phyloP scores from a whole-genome alignment of 2,888 invertebrate species.

The Caenorhabditis sp. region DNA sequence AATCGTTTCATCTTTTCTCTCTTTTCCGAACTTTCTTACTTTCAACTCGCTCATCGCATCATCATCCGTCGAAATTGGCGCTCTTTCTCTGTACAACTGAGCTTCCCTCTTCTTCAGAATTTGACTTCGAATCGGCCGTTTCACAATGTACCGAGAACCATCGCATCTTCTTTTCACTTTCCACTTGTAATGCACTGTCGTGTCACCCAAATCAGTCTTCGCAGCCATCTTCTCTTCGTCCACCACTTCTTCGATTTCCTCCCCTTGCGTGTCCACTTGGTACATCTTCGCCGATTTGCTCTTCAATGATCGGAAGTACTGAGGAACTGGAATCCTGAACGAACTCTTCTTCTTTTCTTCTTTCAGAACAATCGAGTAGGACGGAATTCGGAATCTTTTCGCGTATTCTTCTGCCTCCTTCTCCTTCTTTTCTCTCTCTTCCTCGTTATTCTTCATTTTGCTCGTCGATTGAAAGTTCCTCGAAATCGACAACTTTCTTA shows the following conservation, averaged over 20 bases:
- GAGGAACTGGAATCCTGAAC: conserved; percentile 51
- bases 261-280: conserved; percentile 31
- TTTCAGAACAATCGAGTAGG: conserved; percentile 55
- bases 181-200: conserved; percentile 63
- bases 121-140: conserved; percentile 83
- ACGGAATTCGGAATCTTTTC: conserved; percentile 53
- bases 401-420: conserved; percentile 53
- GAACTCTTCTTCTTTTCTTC: conserved; percentile 45
- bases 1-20: no score
- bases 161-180: conserved; percentile 84
- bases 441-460: conserved; percentile 44
- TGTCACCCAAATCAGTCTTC: conserved; percentile 29
- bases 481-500: conserved; percentile 45
- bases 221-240: conserved; percentile 56
- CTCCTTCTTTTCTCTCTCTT: conserved; percentile 31
- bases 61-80: conserved; percentile 86
- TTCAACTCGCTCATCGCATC: conserved; percentile 87
- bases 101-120: conserved; percentile 84
- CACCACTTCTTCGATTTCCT: conserved; percentile 54
- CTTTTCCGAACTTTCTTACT: conserved; percentile 41
- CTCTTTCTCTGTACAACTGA: conserved; percentile 84
- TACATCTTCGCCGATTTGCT: conserved; percentile 35
- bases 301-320: conserved; percentile 50
- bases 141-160: conserved; percentile 86
- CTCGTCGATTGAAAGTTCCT: conserved; percentile 28